phyloP scores from a whole-genome alignment of 2,888 invertebrate species.

The Agonopterix alstromeriana region DNA sequence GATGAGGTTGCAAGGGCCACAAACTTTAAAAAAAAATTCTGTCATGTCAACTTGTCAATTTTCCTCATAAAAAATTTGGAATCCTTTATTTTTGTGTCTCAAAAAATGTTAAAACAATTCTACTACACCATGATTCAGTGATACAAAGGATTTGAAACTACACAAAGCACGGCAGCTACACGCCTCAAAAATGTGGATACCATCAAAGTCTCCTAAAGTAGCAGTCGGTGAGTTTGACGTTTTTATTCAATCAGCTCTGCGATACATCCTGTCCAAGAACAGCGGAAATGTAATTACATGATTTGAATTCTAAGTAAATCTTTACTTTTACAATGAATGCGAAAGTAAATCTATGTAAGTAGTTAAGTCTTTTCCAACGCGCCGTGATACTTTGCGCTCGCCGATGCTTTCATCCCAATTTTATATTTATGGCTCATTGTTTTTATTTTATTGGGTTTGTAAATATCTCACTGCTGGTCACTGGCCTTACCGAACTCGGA shows the following conservation, averaged over 20 bases:
- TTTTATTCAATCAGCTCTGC: constrained; percentile 47
- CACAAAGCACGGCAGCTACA: constrained; percentile 7
- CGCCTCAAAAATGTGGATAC: constrained; percentile 81
- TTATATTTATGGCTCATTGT: no score
- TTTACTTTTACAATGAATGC: background rate
- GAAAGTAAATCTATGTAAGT: no score
- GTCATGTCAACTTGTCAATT: no score
- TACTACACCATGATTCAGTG: constrained; percentile 22
- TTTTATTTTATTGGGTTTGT: no score
- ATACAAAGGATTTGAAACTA: constrained; percentile 7
- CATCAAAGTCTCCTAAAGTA: constrained; percentile 83
- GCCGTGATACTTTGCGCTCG: no score
- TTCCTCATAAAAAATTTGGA: constrained; percentile 4
- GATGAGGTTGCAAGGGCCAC: no score
- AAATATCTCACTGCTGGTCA: no score
- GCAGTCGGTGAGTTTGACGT: constrained; percentile 81
- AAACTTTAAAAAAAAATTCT: no score
- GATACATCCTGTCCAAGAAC: constrained; percentile 53
- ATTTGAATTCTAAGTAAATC: constrained; percentile 53
- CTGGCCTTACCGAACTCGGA: no score
- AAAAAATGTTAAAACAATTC: constrained; percentile 20
- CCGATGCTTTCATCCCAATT: no score
- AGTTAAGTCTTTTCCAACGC: no score
- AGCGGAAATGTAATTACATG: constrained; percentile 67
- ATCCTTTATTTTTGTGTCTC: constrained; percentile 25